Evolutionary conservation across 2,888 invertebrate species (phyloP), one percentile per base, ranked within the genome.

Genomic region (Trissolcus brochymenae): DNA sequence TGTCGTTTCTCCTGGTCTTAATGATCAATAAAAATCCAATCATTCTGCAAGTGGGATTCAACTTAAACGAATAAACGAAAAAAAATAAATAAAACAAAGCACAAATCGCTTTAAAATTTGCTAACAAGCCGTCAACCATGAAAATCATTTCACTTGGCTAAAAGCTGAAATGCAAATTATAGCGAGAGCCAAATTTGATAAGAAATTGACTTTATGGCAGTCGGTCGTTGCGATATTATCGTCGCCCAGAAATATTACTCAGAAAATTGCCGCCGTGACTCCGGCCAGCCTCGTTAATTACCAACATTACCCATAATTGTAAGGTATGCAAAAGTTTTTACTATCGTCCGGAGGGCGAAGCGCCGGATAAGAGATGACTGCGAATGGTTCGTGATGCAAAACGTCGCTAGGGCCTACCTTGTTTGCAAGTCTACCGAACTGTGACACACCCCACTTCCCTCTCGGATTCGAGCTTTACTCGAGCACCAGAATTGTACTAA

Each of bases 281-380:
- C 80, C 87, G 86, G 87, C 88, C 87, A 87, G 87, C 86, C 87
- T 87, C 88, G 88, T 89, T 89, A 89, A 88, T 89, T 88, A 88
- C 87, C 87, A 85, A 86, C 88, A 88, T 88, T 89, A 88, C 87
- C 88, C 88, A 87, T 89, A 89, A 89, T 89, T 88, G 88, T 88
- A 87, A 88, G 87, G 86, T 88, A 85, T 87, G 87, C 86, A 88
- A 88, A 89, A 88, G 88, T 89, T 89, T 88, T 88, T 88, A 87
- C 88, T 88, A 88, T 88, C 88, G 88, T 88, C 88, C 83, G 86
- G 76, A 88, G 88, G 88, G 86, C 85, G 82, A 85, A 79, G 82
- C 84, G 80, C 84, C 80, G 81, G 82, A 77, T 67, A 79, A 76
- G 79, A 71, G 68, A 78, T 68, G 41, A 46, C 43, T 53, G 57